phyloP scores from a whole-genome alignment of 2,888 invertebrate species.

The Lasioglossum leucozonium region DNA sequence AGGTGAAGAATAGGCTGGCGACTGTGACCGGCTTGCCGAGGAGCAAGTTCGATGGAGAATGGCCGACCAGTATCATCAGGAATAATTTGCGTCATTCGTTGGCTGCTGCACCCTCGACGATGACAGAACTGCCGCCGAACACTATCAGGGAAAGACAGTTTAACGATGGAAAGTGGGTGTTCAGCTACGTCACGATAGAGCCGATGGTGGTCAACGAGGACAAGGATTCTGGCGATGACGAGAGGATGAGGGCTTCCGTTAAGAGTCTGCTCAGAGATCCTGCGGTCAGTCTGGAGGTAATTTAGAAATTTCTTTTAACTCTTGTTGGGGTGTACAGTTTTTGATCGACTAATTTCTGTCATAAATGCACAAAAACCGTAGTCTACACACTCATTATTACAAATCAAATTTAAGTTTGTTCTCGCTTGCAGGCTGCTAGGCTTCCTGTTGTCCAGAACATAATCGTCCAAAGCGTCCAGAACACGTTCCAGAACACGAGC shows the following conservation, averaged over 20 bases:
- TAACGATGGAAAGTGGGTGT: slow-evolving; percentile 58
- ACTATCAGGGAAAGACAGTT: slow-evolving; percentile 63
- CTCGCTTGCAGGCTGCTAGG: slow-evolving; percentile 47
- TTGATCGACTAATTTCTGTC: too few species aligned
- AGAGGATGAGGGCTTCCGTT: slow-evolving; percentile 40
- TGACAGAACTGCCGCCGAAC: slow-evolving; percentile 35
- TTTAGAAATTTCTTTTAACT: background rate
- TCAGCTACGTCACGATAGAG: slow-evolving; percentile 39
- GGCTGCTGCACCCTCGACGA: slow-evolving; percentile 21
- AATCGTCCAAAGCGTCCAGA: slow-evolving; percentile 70
- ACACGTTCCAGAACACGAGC: background rate
- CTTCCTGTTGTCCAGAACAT: slow-evolving; percentile 71
- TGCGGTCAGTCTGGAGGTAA: slow-evolving; percentile 48
- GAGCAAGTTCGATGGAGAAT: slow-evolving; percentile 34
- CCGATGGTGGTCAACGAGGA: slow-evolving; percentile 15
- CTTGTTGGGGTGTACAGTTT: too few species aligned
- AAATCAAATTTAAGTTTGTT: too few species aligned
- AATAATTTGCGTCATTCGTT: slow-evolving; percentile 41
- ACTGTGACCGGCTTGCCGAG: slow-evolving; percentile 30
- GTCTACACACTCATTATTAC: too few species aligned
- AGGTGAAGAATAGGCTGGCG: slow-evolving; percentile 64
- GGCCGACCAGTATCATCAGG: slow-evolving; percentile 56
- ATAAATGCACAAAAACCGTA: too few species aligned
- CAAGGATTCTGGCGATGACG: background rate
- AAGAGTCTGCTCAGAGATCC: slow-evolving; percentile 59